A percentile compares a stretch with the other conserved stretches of the same genome.
Evolutionary conservation across 2,797 vertebrate genomes (phyloP).

Genomic region (Podarcis lilfordi): DNA sequence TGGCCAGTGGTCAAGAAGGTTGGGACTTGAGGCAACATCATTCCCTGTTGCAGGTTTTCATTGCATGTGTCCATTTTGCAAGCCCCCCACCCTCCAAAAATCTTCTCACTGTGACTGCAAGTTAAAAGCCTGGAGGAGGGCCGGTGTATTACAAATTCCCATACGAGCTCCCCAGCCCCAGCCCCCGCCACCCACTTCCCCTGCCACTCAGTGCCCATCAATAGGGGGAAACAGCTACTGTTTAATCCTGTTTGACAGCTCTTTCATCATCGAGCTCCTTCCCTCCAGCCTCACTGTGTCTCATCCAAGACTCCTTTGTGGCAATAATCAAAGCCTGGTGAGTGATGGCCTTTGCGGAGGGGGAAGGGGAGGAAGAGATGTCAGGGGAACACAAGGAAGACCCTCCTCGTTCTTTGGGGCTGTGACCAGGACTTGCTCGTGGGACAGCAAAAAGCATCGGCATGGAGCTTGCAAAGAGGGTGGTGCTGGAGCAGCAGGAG

Average conservation of each 20-base stretch:
- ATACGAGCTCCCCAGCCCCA: conserved; percentile 58
- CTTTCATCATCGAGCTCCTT: conserved; percentile 74
- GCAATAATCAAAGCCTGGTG: conserved; percentile 74
- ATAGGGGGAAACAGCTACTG: conserved; percentile 65
- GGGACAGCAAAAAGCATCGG: rapidly evolving
- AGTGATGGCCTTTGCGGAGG: conserved; percentile 62
- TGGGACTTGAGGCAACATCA: not conserved
- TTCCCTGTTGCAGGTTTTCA: not conserved
- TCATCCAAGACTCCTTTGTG: conserved; percentile 75
- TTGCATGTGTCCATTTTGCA: not conserved
- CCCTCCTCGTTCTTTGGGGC: not conserved
- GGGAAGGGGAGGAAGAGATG: conserved; percentile 39
- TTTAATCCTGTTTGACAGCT: conserved; percentile 77
- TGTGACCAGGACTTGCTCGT: rapidly evolving
- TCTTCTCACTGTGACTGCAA: not conserved
- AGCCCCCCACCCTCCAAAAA: not conserved
- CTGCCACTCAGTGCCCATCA: conserved; percentile 61
- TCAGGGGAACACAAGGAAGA: not conserved
- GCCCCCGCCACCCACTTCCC: conserved; percentile 39
- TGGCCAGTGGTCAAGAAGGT: not conserved
- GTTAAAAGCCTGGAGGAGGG: conserved; percentile 33
- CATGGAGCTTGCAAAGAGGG: too few species aligned
- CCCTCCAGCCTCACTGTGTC: conserved; percentile 60
- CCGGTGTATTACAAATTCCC: conserved; percentile 52
- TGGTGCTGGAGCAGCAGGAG: not conserved